Conservation (phyloP, 2,113 vertebrate genomes). For the Heterocephalus glaber region DNA sequence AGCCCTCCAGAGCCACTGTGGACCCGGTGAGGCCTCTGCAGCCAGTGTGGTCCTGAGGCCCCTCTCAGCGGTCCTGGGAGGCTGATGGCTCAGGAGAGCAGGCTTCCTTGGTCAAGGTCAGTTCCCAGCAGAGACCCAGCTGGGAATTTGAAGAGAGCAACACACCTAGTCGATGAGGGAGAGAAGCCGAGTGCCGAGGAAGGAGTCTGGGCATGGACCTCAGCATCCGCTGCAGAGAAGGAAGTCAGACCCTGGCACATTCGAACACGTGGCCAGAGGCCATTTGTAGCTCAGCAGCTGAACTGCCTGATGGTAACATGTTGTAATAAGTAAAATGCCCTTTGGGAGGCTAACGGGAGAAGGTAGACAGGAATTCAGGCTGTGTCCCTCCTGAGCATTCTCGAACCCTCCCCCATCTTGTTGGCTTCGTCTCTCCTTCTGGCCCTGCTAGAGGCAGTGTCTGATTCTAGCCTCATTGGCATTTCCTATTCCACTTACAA, state of each 20-base stretch:
- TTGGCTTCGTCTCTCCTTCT: neutral
- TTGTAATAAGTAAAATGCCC: no score
- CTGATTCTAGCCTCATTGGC: neutral
- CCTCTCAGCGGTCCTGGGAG: no score
- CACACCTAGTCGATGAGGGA: accelerated
- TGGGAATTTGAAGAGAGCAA: neutral
- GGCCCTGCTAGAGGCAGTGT: neutral
- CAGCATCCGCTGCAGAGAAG: neutral
- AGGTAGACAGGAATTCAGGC: neutral
- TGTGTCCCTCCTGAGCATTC: neutral
- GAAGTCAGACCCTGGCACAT: neutral
- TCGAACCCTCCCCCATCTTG: accelerated
- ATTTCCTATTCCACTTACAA: neutral
- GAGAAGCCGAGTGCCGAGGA: neutral
- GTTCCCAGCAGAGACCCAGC: neutral
- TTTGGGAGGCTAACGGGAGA: accelerated
- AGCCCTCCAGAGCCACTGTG: neutral
- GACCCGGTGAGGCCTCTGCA: accelerated
- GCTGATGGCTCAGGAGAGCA: neutral
- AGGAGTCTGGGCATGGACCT: neutral
- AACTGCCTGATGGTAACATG: accelerated
- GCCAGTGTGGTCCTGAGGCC: no score
- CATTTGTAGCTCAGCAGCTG: neutral
- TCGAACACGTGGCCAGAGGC: accelerated
- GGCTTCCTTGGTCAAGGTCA: no score